Evolutionary conservation across 2,113 vertebrate species (phyloP).

Genomic region (Tichodroma muraria): DNA sequence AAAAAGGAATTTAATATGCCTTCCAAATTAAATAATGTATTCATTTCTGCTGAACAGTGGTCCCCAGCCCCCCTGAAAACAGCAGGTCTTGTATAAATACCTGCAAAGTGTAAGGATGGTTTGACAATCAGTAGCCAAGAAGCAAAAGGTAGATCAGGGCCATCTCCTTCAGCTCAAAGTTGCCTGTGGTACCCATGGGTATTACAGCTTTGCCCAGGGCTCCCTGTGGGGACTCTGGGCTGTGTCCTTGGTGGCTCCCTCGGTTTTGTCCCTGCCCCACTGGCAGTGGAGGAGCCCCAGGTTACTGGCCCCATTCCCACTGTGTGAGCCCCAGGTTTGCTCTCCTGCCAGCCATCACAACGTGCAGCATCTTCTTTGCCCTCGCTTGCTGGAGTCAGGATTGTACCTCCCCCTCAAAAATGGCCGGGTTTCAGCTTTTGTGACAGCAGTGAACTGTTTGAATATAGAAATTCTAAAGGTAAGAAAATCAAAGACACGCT

Average conservation of each 20-base stretch:
- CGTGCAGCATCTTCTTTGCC: neutral
- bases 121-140: neutral
- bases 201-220: neutral
- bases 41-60: neutral
- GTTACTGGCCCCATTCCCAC: accelerated
- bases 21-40: constrained; percentile 55
- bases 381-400: neutral
- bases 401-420: neutral
- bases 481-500: neutral
- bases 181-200: accelerated
- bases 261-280: neutral
- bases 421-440: neutral
- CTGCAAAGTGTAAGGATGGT: neutral
- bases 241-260: accelerated
- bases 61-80: neutral
- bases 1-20: constrained; percentile 27
- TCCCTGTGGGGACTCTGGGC: neutral
- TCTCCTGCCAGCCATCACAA: neutral
- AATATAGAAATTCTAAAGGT: neutral
- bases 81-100: neutral
- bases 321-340: neutral
- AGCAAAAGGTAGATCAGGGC: neutral
- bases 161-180: neutral
- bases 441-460: neutral
- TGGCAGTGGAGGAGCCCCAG: accelerated